phyloP scores from a whole-genome alignment of 2,113 vertebrate genomes.

The Deroptyus accipitrinus region DNA sequence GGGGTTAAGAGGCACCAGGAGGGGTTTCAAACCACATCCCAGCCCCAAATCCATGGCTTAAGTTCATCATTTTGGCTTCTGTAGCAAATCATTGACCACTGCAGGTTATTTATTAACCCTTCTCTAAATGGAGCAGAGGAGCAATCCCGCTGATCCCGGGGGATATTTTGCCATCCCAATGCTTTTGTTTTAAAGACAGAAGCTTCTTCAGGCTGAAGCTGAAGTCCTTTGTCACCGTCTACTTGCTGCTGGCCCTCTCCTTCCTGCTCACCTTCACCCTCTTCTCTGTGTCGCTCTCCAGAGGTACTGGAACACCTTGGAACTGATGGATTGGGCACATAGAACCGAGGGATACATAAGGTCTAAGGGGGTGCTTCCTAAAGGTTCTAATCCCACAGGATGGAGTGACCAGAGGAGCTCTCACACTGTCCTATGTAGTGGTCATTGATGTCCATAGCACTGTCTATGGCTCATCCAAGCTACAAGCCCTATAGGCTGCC shows the following conservation, averaged over 20 bases:
- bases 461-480: too few relatives aligned
- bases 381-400: not conserved
- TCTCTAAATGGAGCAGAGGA: not conserved
- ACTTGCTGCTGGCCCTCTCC: not conserved
- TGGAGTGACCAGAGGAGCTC: not conserved
- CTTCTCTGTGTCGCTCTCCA: not conserved
- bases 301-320: not conserved
- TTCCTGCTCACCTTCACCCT: not conserved
- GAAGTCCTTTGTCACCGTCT: not conserved
- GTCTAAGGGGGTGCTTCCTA: not conserved
- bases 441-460: fast-evolving
- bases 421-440: fast-evolving
- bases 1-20: fast-evolving
- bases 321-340: too few relatives aligned
- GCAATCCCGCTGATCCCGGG: fast-evolving
- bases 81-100: not conserved
- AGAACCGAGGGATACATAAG: fast-evolving
- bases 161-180: not conserved
- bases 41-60: fast-evolving
- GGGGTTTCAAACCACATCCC: fast-evolving
- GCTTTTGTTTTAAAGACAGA: not conserved
- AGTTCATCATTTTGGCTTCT: not conserved
- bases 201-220: not conserved
- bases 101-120: not conserved
- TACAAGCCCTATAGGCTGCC: not conserved